Percentiles rank a stretch among this genome's conserved stretches.
phyloP scores from a whole-genome alignment of 2,797 vertebrate species.

The Poeciliopsis infans region DNA sequence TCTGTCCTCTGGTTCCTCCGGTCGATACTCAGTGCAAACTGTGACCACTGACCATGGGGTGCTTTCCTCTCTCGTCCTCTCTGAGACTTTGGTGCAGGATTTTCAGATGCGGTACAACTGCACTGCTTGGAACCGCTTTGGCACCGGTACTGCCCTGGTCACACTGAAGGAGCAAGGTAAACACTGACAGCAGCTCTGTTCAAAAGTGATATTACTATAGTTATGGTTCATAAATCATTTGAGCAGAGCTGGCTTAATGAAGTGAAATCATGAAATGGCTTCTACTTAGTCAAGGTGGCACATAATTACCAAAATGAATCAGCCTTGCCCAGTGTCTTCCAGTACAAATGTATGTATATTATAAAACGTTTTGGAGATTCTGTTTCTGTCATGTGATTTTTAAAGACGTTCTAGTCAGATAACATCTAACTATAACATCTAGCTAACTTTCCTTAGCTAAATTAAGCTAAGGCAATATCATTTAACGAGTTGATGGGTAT shows the following conservation, averaged over 20 bases:
- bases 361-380: neutral
- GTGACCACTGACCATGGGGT: conserved; percentile 83
- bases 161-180: conserved; percentile 77
- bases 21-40: conserved; percentile 89
- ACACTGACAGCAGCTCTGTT: neutral
- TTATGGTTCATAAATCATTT: neutral
- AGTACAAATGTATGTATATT: neutral
- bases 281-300: neutral
- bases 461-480: conserved; percentile 81
- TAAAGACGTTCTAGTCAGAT: neutral
- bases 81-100: conserved; percentile 85
- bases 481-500: conserved; percentile 83
- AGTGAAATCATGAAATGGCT: neutral
- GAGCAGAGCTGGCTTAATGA: neutral
- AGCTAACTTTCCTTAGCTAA: conserved; percentile 71
- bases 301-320: neutral
- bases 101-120: conserved; percentile 82
- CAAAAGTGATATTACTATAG: neutral
- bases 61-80: conserved; percentile 87
- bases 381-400: neutral
- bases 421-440: too few relatives aligned
- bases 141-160: conserved; percentile 72
- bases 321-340: neutral
- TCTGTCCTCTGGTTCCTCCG: conserved; percentile 83
- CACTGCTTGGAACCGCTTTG: conserved; percentile 79